Percentiles rank a stretch among this genome's conserved stretches.
These are phyloP conservation scores for Percina caprodes DNA, from an alignment of 2,113 vertebrate species.

Conservation along the genomic window DNA sequence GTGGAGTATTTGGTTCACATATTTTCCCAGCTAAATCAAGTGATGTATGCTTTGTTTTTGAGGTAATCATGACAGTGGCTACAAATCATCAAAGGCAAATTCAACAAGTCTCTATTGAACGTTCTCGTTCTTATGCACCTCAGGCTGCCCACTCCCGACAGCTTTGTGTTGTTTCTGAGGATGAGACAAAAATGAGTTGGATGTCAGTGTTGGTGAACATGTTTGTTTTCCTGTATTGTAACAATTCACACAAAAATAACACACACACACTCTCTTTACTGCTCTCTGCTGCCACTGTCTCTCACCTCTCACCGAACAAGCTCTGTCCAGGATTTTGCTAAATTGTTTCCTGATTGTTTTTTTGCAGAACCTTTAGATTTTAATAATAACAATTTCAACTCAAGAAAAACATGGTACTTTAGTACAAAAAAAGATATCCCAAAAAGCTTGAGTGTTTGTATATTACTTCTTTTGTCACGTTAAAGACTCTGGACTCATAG, in stretches of 20 bases:
- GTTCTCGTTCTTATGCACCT: background rate
- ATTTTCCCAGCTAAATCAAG: background rate
- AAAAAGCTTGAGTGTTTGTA: too few species aligned
- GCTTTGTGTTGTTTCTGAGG: background rate
- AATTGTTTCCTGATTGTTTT: background rate
- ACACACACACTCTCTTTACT: background rate
- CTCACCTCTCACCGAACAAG: conserved; percentile 2
- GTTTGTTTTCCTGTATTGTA: conserved; percentile 14
- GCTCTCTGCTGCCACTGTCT: conserved; percentile 3
- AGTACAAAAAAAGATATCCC: background rate
- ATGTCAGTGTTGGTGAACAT: background rate
- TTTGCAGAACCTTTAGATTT: background rate
- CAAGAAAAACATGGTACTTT: background rate
- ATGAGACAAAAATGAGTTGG: background rate
- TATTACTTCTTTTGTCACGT: background rate
- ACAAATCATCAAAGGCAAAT: background rate
- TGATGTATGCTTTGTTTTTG: background rate
- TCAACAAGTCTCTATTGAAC: background rate
- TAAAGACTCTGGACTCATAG: background rate
- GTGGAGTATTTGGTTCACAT: background rate
- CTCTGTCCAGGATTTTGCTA: conserved; percentile 47
- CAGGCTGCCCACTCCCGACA: background rate
- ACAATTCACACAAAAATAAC: background rate
- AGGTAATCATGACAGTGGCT: background rate
- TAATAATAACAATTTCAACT: background rate